These are phyloP conservation scores for Leptestheria dahalacensis DNA, from an alignment of 1,140 invertebrate species.

Conservation along the genomic window DNA sequence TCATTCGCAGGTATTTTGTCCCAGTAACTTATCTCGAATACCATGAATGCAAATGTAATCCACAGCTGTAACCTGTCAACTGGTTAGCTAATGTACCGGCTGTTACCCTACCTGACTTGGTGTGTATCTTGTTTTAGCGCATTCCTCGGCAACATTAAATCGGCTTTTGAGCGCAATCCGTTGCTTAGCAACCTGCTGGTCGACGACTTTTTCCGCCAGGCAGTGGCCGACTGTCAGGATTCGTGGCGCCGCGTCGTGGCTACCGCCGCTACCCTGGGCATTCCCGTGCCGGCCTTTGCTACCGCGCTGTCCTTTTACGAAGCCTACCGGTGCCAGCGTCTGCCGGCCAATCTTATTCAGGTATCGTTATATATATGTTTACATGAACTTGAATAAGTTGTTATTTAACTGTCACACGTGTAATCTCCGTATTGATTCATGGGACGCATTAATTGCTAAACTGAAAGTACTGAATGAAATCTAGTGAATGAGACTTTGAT, in stretches of 20 bases:
- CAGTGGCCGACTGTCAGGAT: constrained; percentile 59
- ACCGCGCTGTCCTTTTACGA: constrained; percentile 95
- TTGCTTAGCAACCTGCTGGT: constrained; percentile 77
- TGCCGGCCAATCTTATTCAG: constrained; percentile 87
- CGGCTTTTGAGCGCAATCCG: constrained; percentile 85
- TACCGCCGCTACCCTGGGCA: constrained; percentile 44
- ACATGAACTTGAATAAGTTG: background rate
- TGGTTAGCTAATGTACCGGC: background rate
- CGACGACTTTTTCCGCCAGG: constrained; percentile 85
- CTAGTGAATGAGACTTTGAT: background rate
- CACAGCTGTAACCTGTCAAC: background rate
- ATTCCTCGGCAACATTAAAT: constrained; percentile 94
- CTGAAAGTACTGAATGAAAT: background rate
- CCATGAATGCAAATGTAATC: background rate
- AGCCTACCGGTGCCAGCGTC: constrained; percentile 62
- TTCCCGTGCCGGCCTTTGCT: constrained; percentile 82
- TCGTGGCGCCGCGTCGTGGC: constrained; percentile 49
- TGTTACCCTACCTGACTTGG: background rate
- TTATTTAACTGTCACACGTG: background rate
- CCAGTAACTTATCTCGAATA: background rate
- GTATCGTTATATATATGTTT: constrained; percentile 28
- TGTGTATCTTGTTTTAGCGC: constrained; percentile 38
- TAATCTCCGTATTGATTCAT: too few species aligned
- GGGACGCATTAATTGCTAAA: background rate
- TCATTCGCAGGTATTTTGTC: constrained; percentile 64